A percentile compares a stretch with the other conserved stretches of the same genome.
Evolutionary conservation across 2,797 vertebrate genomes (phyloP).

Genomic region (Scomberomorus guttatus): DNA sequence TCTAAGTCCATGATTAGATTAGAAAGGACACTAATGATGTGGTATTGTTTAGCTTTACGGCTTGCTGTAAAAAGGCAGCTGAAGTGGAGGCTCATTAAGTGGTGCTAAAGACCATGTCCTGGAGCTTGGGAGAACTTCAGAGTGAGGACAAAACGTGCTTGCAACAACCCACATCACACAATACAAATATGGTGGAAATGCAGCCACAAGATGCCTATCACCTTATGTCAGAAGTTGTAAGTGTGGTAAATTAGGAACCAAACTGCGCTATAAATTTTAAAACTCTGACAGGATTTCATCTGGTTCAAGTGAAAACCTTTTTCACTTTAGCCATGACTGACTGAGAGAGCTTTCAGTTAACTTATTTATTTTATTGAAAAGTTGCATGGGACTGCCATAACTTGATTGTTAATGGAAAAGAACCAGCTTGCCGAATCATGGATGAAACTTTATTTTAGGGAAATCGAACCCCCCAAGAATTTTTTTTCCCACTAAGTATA

Average conservation of each 20-base stretch:
- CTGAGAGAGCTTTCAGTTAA: background rate
- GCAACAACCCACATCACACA: slow-evolving; percentile 57
- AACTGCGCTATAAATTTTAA: slow-evolving; percentile 8
- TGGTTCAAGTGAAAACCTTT: slow-evolving; percentile 6
- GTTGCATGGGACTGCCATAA: slow-evolving; percentile 16
- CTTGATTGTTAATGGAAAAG: slow-evolving; percentile 51
- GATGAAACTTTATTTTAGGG: slow-evolving; percentile 59
- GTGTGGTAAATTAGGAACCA: slow-evolving; percentile 20
- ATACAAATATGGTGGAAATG: slow-evolving; percentile 23
- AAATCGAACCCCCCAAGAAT: slow-evolving; percentile 41
- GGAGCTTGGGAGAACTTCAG: slow-evolving; percentile 55
- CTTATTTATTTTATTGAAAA: slow-evolving; percentile 43
- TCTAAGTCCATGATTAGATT: slow-evolving; percentile 15
- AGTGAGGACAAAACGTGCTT: slow-evolving; percentile 43
- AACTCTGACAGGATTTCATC: slow-evolving; percentile 13
- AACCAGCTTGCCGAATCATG: slow-evolving; percentile 58
- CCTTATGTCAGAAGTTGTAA: slow-evolving; percentile 34
- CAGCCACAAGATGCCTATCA: slow-evolving; percentile 53
- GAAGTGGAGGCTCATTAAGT: slow-evolving; percentile 59
- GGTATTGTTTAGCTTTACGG: slow-evolving; percentile 57
- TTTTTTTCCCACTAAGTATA: slow-evolving; percentile 38
- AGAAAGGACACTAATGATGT: slow-evolving; percentile 45
- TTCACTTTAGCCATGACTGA: background rate
- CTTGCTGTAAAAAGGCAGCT: slow-evolving; percentile 53
- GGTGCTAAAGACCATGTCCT: slow-evolving; percentile 52